A percentile compares a stretch with the other conserved stretches of the same genome.
Evolutionary conservation across 2,888 invertebrate genomes (phyloP).

Genomic region (Sicus ferrugineus): DNA sequence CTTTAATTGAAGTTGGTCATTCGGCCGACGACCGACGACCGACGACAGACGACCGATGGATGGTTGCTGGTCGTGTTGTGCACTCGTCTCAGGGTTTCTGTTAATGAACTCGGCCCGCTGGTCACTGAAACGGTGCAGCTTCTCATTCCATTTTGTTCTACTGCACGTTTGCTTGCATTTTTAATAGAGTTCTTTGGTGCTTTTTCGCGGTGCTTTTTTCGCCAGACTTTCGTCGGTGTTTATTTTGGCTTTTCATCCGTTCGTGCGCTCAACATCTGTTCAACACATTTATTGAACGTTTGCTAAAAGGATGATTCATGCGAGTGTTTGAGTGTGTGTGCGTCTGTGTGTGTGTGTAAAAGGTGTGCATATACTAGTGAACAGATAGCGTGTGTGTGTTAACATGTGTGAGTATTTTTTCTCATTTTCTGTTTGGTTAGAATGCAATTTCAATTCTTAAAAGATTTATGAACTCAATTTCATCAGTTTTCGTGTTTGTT

Average conservation of each 20-base stretch:
- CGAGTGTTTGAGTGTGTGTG: background rate
- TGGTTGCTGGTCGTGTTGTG: too few relatives aligned
- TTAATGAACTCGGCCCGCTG: slow-evolving; percentile 22
- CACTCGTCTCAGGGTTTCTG: background rate
- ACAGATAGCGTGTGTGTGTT: background rate
- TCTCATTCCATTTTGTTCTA: slow-evolving; percentile 15
- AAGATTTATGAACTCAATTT: slow-evolving; percentile 18
- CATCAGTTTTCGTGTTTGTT: background rate
- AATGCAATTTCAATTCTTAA: slow-evolving; percentile 23
- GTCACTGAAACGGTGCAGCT: background rate
- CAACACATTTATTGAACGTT: background rate
- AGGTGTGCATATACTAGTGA: background rate
- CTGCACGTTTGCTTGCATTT: slow-evolving; percentile 2
- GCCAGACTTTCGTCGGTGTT: background rate
- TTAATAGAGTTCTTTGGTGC: background rate
- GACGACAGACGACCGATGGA: too few relatives aligned
- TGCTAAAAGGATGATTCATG: background rate
- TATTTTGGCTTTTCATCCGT: background rate
- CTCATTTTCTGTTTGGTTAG: slow-evolving; percentile 3
- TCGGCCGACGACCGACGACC: background rate
- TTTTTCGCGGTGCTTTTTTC: background rate
- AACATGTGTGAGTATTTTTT: background rate
- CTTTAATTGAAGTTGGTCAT: slow-evolving; percentile 8
- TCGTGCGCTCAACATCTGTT: background rate
- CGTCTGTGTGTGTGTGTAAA: background rate